Percentiles rank a stretch among this genome's conserved stretches.
Conservation (phyloP, 2,113 vertebrate species). For the Hippoglossus stenolepis region DNA sequence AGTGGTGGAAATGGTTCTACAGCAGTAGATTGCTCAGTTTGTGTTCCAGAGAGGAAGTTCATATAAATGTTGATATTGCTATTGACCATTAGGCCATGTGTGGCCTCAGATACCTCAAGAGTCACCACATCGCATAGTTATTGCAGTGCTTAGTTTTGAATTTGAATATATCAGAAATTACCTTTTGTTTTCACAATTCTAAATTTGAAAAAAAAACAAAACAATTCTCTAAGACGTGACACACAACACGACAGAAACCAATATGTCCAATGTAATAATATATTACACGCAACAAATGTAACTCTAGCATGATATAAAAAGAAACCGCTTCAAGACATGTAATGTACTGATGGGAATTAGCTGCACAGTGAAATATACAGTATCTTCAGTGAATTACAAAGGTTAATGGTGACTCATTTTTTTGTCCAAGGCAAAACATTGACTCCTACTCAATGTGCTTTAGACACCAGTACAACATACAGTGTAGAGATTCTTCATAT, state of each 20-base stretch:
- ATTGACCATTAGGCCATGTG: constrained; percentile 16
- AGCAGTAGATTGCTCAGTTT: background rate
- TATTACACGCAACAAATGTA: background rate
- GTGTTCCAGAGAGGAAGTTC: background rate
- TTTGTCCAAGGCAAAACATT: no score
- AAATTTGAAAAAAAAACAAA: background rate
- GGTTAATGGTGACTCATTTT: background rate
- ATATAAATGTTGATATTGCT: background rate
- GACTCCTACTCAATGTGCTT: background rate
- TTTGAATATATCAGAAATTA: background rate
- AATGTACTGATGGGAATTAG: constrained; percentile 41
- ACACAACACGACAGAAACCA: constrained; percentile 14
- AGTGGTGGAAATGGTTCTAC: background rate
- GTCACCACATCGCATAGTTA: constrained; percentile 11
- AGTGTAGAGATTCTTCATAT: background rate
- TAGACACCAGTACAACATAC: background rate
- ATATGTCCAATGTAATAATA: constrained; percentile 23
- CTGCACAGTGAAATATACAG: constrained; percentile 62
- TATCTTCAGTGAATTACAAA: constrained; percentile 58
- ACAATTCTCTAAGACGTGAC: background rate
- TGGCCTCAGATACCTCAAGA: constrained; percentile 44
- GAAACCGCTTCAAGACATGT: constrained; percentile 27
- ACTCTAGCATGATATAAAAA: constrained; percentile 24
- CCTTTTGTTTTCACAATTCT: background rate
- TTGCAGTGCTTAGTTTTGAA: constrained; percentile 15